Evolutionary conservation across 2,888 invertebrate genomes (phyloP).

Genomic region (Tenthredo livida): DNA sequence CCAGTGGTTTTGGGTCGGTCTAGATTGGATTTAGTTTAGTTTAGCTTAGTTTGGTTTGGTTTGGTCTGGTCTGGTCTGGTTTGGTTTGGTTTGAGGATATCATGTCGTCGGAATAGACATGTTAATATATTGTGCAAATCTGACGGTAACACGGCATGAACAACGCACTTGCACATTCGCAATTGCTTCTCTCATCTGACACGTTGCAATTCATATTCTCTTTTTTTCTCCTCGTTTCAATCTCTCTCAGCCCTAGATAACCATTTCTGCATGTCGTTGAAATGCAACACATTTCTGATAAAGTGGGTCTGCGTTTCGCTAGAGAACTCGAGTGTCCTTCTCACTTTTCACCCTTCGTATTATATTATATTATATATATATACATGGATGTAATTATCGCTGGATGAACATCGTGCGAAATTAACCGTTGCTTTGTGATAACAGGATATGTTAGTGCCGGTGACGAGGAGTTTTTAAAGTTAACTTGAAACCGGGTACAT

Average conservation of each 20-base stretch:
- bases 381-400: not conserved
- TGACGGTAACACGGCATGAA: constrained; percentile 6
- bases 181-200: not conserved
- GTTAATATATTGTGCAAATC: constrained; percentile 41
- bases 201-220: not conserved
- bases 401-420: not conserved
- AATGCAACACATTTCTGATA: no score
- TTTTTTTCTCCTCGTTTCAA: not conserved
- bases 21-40: constrained; percentile 31
- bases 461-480: not conserved
- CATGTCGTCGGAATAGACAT: constrained; percentile 1
- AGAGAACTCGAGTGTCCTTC: not conserved
- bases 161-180: not conserved
- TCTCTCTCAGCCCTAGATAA: not conserved
- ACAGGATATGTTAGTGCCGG: not conserved
- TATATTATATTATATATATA: not conserved
- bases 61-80: not conserved
- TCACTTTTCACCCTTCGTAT: not conserved
- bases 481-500: not conserved
- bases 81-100: not conserved
- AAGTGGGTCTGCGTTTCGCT: not conserved
- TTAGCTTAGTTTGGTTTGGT: constrained; percentile 7
- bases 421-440: not conserved
- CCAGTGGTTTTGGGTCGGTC: constrained; percentile 3
- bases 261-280: not conserved